These are phyloP conservation scores for Athalia rosae DNA, from an alignment of 2,888 invertebrate genomes.

Conservation along the genomic window DNA sequence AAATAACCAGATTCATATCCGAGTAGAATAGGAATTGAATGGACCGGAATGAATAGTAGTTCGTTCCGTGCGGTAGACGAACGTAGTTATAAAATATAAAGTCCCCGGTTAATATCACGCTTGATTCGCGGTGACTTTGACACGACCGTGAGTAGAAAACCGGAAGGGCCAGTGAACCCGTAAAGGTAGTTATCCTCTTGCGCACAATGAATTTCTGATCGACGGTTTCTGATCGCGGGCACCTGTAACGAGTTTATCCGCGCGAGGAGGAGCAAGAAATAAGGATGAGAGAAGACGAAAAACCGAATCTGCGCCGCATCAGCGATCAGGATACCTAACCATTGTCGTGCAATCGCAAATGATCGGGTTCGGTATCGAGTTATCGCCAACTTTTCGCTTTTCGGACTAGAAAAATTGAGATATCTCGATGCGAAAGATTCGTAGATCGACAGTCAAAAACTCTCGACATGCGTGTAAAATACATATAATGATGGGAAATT, in stretches of 20 bases:
- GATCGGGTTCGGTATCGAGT: no score
- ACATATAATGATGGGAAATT: no score
- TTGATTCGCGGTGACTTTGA: slow-evolving; percentile 21
- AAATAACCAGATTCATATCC: neutral
- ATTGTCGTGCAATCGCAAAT: no score
- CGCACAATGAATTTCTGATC: slow-evolving; percentile 38
- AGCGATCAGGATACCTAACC: no score
- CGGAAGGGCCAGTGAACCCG: slow-evolving; percentile 35
- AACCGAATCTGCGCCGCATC: neutral
- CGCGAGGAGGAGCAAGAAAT: slow-evolving; percentile 13
- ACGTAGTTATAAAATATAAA: slow-evolving; percentile 32
- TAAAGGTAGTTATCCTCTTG: slow-evolving; percentile 19
- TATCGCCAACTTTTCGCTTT: no score
- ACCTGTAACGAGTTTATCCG: slow-evolving; percentile 32
- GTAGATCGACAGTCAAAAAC: no score
- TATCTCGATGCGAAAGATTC: no score
- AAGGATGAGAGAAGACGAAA: neutral
- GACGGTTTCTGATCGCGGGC: slow-evolving; percentile 21
- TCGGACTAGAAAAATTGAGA: no score
- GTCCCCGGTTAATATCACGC: slow-evolving; percentile 38
- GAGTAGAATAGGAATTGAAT: neutral
- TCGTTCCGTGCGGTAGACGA: neutral
- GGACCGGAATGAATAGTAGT: neutral
- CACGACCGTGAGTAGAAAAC: slow-evolving; percentile 10
- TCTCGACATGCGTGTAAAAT: no score